Base-by-base conservation (phyloP, 2,797 vertebrate species). In the Oryzias sinensis region DNA sequence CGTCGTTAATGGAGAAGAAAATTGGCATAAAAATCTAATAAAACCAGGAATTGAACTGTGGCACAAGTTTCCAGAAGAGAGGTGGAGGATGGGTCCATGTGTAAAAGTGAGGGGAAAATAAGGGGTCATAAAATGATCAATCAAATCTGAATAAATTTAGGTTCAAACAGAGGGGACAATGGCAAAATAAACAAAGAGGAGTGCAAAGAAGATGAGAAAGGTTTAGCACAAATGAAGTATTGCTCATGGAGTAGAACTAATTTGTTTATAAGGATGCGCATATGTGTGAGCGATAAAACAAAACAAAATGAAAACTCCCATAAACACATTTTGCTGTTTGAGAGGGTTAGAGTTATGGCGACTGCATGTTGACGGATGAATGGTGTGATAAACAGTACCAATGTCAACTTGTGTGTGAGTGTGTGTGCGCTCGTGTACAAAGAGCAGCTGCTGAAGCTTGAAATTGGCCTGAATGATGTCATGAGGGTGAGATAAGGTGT, bases 361-460 rank as follows among this genome's bases (percentile, higher is more conserved):
- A 75, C 29, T 77, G 72, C 51, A 68, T 58, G 64, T 61, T 59
- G 64, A 75, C 29, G 76, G 72, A 82, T 78, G 69, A 75, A 60
- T 24, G 18, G 17, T 65, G 62, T 59, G 70, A 77, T 82, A 78
- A 76, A 80, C 79, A 71, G 62, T 53, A 44, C 66, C 62, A 54
- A 74, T 68, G 63, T 65, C 62, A 45, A 73, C 62, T 62, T 81
- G 70, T 22, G 37, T 41, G 40, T 43, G 52, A 7, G 72, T 75
- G 79, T 72, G 60, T 56, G 64, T 40, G 55, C 49, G 54, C 43
- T 24, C 56, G 53, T 43, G 53, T 48, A 44, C 43, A 51, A 15
- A 49, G 9, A 22, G 64, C 76, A 81, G 79, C 77, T 82, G 76
- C 53, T 76, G 67, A 72, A 65, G 68, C 43, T 59, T 43, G 43